phyloP scores from a whole-genome alignment of 2,113 vertebrate genomes.

The Megaptera novaeangliae region DNA sequence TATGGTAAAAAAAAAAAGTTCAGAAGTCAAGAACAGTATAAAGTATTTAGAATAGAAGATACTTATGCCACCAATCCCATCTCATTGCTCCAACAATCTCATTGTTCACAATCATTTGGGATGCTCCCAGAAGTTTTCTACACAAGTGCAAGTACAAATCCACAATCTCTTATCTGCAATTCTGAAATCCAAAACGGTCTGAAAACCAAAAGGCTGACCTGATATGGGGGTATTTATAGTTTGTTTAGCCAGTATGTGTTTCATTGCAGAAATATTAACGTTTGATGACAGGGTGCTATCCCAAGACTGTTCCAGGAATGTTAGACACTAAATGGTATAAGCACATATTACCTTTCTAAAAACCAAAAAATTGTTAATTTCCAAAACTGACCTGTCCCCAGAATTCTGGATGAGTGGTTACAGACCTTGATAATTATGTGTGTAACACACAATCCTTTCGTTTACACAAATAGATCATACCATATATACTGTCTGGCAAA shows the following conservation, averaged over 20 bases:
- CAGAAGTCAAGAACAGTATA: neutral
- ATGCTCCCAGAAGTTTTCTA: neutral
- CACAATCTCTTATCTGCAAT: neutral
- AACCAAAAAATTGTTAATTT: neutral
- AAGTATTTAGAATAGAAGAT: neutral
- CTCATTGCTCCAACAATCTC: neutral
- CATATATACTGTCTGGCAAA: neutral
- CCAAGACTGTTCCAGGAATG: neutral
- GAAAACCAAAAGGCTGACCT: neutral
- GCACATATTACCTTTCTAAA: neutral
- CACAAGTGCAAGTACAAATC: neutral
- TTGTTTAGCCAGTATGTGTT: neutral
- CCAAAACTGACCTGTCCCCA: neutral
- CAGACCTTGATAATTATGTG: neutral
- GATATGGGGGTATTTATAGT: neutral
- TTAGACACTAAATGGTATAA: neutral
- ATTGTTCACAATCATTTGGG: neutral
- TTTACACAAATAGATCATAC: neutral
- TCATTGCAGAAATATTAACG: neutral
- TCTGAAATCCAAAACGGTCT: neutral
- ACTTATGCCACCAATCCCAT: neutral
- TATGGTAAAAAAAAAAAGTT: neutral
- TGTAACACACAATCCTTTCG: neutral
- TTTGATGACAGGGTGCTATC: neutral
- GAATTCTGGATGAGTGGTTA: neutral